Conservation (phyloP, 2,113 vertebrate species). For the Pampusana beccarii region DNA sequence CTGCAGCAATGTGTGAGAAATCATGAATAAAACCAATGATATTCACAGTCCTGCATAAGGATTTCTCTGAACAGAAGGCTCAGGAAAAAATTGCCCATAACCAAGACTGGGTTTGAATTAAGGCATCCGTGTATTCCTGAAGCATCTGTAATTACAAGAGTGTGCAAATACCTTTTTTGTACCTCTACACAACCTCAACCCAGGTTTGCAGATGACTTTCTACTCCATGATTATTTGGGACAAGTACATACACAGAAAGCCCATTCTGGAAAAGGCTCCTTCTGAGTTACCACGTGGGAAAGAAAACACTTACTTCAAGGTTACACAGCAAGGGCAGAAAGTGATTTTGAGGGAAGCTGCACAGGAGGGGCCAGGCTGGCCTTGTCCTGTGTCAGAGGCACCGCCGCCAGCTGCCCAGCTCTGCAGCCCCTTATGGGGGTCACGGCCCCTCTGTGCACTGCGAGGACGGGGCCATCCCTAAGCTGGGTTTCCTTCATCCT, state of each 20-base stretch:
- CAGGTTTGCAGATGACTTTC: background rate
- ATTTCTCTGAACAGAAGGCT: background rate
- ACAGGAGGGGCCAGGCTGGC: background rate
- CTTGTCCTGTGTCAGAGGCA: background rate
- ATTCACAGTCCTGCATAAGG: rapidly evolving
- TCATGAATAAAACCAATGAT: background rate
- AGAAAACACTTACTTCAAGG: background rate
- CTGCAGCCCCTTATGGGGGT: background rate
- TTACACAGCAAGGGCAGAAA: background rate
- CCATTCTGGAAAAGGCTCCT: background rate
- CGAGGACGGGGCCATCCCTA: background rate
- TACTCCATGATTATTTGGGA: background rate
- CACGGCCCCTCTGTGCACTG: rapidly evolving
- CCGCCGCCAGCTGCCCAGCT: background rate
- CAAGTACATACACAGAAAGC: background rate
- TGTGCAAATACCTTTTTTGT: background rate
- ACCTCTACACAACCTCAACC: rapidly evolving
- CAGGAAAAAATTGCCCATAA: background rate
- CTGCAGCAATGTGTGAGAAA: background rate
- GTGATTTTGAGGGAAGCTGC: background rate
- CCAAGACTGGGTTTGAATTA: background rate
- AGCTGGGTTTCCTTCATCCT: background rate
- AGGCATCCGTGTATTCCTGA: background rate
- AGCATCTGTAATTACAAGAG: background rate
- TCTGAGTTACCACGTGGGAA: background rate